Percentiles rank a stretch among this genome's conserved stretches.
These are phyloP conservation scores for Lasioglossum villosulum DNA, from an alignment of 2,888 invertebrate genomes.

Conservation along the genomic window DNA sequence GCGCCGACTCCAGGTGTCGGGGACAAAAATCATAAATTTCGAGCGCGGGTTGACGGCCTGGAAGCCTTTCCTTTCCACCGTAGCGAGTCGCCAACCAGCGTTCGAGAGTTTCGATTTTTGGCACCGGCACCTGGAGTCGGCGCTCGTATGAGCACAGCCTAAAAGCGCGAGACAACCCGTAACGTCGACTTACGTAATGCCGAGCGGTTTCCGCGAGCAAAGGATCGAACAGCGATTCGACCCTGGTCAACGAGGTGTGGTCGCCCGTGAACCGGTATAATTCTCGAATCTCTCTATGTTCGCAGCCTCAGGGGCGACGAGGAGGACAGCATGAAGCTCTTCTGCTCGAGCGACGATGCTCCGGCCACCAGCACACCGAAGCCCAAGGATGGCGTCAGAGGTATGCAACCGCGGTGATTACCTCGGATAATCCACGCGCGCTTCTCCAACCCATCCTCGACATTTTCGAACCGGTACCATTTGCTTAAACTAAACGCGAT, in stretches of 20 bases:
- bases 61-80: no score
- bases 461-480: background rate
- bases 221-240: conserved; percentile 30
- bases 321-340: conserved; percentile 65
- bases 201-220: background rate
- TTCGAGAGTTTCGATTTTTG: no score
- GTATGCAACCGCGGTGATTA: conserved; percentile 38
- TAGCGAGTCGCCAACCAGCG: no score
- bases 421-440: background rate
- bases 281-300: conserved; percentile 52
- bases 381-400: conserved; percentile 50
- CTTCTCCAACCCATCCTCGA: background rate
- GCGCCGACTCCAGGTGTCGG: no score
- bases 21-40: no score
- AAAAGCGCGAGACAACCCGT: conserved; percentile 23
- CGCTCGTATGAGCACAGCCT: no score
- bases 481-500: conserved; percentile 14
- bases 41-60: no score
- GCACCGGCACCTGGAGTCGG: no score
- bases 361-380: conserved; percentile 35
- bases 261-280: conserved; percentile 41
- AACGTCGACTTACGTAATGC: conserved; percentile 41
- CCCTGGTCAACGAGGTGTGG: conserved; percentile 7
- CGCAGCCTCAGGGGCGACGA: conserved; percentile 56
- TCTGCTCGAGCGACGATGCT: conserved; percentile 51